phyloP scores from a whole-genome alignment of 2,888 invertebrate genomes.

The Lasioglossum lativentre region DNA sequence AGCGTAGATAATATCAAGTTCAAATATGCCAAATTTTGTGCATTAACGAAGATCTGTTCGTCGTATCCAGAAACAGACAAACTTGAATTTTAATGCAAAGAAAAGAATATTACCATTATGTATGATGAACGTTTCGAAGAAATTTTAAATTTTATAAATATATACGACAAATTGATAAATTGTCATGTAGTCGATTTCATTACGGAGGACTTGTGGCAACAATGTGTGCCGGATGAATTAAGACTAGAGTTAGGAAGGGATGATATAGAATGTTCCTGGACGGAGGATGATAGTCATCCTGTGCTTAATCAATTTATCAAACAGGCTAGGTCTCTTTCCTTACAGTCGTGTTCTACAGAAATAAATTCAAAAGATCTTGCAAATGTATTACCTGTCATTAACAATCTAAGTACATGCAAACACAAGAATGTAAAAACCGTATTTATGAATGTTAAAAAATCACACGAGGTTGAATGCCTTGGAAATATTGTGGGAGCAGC shows the following conservation, averaged over 20 bases:
- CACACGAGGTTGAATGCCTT: constrained; percentile 87
- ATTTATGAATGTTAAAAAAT: constrained; percentile 93
- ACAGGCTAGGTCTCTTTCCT: constrained; percentile 71
- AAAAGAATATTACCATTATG: constrained; percentile 43
- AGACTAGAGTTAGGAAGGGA: constrained; percentile 72
- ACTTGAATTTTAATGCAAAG: constrained; percentile 86
- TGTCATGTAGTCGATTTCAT: constrained; percentile 92
- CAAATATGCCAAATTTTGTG: constrained; percentile 89
- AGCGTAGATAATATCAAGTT: constrained; percentile 88
- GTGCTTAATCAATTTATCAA: constrained; percentile 68
- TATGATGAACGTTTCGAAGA: constrained; percentile 78
- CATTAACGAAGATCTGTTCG: constrained; percentile 88
- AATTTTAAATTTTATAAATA: constrained; percentile 87
- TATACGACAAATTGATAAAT: constrained; percentile 88
- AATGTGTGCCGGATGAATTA: constrained; percentile 86
- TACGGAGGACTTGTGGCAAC: constrained; percentile 88
- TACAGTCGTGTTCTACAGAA: constrained; percentile 70
- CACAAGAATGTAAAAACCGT: constrained; percentile 80
- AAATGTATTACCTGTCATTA: constrained; percentile 81
- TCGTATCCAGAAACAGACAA: constrained; percentile 86
- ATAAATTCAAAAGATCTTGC: constrained; percentile 71
- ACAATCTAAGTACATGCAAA: neutral
- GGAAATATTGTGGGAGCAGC: constrained; percentile 72
- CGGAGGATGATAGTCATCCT: constrained; percentile 39
- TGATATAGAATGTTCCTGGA: constrained; percentile 29